These are phyloP conservation scores for Cuculus canorus DNA, from an alignment of 2,797 vertebrate species.

Conservation along the genomic window DNA sequence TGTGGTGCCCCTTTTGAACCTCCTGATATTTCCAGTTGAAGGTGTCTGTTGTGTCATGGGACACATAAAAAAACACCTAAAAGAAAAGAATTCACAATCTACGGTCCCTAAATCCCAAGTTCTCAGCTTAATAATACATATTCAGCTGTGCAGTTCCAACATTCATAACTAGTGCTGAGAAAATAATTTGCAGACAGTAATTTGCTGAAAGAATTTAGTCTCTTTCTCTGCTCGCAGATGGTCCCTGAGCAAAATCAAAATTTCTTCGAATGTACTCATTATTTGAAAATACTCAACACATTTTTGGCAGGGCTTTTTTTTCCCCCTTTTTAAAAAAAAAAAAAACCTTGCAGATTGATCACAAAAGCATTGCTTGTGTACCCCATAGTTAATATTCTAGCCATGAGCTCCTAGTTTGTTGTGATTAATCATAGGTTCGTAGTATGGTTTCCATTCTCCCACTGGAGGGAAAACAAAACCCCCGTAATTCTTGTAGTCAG, in stretches of 20 bases:
- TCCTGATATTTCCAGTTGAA: background rate
- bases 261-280: conserved; percentile 68
- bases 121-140: conserved; percentile 61
- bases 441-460: conserved; percentile 6
- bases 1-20: background rate
- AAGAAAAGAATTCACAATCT: conserved; percentile 7
- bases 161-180: conserved; percentile 57
- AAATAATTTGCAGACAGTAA: conserved; percentile 70
- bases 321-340: background rate
- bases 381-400: conserved; percentile 47
- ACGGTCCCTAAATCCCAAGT: conserved; percentile 41
- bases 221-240: conserved; percentile 66
- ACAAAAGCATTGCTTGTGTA: conserved; percentile 48
- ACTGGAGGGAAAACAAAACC: conserved; percentile 5
- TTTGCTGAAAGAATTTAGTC: conserved; percentile 68
- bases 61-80: background rate
- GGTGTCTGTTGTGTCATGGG: background rate
- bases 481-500: background rate
- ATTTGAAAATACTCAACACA: conserved; percentile 68
- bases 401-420: conserved; percentile 40
- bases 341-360: conserved; percentile 34
- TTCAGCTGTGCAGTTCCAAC: conserved; percentile 61
- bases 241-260: conserved; percentile 71
- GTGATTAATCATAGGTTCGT: conserved; percentile 51
- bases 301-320: conserved; percentile 53